Evolutionary conservation across 2,888 invertebrate genomes (phyloP).

Genomic region (Epicampocera succincta): DNA sequence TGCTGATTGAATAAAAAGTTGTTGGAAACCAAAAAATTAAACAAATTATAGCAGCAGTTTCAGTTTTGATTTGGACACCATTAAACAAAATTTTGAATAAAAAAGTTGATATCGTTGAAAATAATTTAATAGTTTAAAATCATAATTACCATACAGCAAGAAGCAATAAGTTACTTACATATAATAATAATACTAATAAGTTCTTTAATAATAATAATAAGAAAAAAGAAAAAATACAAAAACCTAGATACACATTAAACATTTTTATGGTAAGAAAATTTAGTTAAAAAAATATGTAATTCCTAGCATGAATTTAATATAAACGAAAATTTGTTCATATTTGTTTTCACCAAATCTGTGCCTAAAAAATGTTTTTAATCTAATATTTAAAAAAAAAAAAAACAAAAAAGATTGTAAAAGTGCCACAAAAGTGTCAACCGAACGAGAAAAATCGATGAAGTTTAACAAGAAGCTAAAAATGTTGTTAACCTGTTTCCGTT

Average conservation of each 20-base stretch:
- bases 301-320: too few species aligned
- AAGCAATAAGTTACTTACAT: too few species aligned
- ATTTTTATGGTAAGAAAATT: too few species aligned
- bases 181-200: too few species aligned
- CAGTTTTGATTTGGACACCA: constrained; percentile 46
- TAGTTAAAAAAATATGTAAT: too few species aligned
- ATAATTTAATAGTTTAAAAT: constrained; percentile 4
- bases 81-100: constrained; percentile 11
- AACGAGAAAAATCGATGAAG: constrained; percentile 71
- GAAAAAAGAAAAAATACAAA: too few species aligned
- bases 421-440: constrained; percentile 35
- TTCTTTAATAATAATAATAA: neutral
- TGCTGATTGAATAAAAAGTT: constrained; percentile 67
- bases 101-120: constrained; percentile 18
- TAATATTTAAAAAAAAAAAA: constrained; percentile 7
- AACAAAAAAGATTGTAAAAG: too few species aligned
- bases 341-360: constrained; percentile 11
- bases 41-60: constrained; percentile 60
- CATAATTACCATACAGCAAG: too few species aligned
- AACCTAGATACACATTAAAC: too few species aligned
- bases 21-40: constrained; percentile 47
- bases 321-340: neutral
- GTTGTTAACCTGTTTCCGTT: constrained; percentile 5
- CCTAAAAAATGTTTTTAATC: neutral
- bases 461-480: constrained; percentile 59